Evolutionary conservation across 2,888 invertebrate species (phyloP), one percentile per base, ranked within the genome.

Genomic region (Artemia sp.): DNA sequence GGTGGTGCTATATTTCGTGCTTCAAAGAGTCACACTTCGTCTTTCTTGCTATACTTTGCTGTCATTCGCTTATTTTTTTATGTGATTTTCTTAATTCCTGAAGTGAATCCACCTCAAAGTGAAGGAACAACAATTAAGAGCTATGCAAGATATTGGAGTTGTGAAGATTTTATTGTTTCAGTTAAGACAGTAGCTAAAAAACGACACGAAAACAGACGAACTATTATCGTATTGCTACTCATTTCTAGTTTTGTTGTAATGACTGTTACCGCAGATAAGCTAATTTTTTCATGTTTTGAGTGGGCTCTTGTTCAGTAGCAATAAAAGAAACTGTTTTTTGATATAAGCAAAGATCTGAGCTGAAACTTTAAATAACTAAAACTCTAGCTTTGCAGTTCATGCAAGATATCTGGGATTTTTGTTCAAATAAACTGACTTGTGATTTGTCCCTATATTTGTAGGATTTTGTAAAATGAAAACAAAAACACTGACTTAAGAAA

Each of bases 1-100:
- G 89, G 91, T 76, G 93, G 92, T 0, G 84, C 91, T 69, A 80
- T 92, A 73, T 85, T 86, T 75, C 75, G 77, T 58, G 52, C 74
- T 12, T 76, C 76, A 5, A 77, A 77, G 50, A 71, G 72, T 52
- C 75, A 77, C 72, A 74, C 76, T 76, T 76, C 70, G 77, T 78
- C 0, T 80, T 80, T 73, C 73, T 75, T 38, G 74, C 77, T 68
- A 75, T 78, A 71, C 72, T 76, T 68, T 72, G 74, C 4, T 72
- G 77, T 52, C 76, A 78, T 71, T 58, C 75, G 4, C 14, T 78
- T 0, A 76, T 77, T 9, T 70, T 12, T 78, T 2, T 80, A 80
- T 72, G 75, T 78, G 8, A 68, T 78, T 6, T 58, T 75, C 19
- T 72, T 72, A 58, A 74, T 77, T 5, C 72, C 72, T 9, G 64